A percentile compares a stretch with the other conserved stretches of the same genome.
Conservation (phyloP, 2,113 vertebrate genomes). For the Python bivittatus region DNA sequence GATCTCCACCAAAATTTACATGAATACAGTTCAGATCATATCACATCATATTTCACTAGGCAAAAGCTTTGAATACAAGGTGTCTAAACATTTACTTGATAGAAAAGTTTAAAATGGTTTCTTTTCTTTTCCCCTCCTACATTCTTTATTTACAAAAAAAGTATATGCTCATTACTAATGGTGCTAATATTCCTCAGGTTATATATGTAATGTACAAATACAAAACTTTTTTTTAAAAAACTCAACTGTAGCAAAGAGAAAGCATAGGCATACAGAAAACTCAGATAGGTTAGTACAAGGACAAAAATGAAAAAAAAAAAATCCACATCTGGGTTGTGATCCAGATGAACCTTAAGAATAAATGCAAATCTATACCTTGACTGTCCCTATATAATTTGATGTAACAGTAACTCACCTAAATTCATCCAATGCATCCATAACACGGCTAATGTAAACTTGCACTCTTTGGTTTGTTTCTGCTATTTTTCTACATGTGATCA, state of each 20-base stretch:
- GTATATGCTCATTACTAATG: too few relatives aligned
- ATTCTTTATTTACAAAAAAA: too few relatives aligned
- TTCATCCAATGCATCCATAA: constrained; percentile 87
- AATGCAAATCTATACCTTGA: background rate
- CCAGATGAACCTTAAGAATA: background rate
- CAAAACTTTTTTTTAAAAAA: background rate
- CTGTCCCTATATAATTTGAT: constrained; percentile 45
- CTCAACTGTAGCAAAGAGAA: background rate
- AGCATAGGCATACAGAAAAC: background rate
- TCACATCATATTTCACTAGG: too few relatives aligned
- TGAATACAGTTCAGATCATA: too few relatives aligned
- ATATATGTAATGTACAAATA: too few relatives aligned
- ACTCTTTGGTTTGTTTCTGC: constrained; percentile 85
- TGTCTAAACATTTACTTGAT: too few relatives aligned
- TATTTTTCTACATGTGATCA: constrained; percentile 87
- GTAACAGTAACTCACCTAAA: constrained; percentile 79
- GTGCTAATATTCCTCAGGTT: too few relatives aligned
- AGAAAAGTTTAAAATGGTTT: too few relatives aligned
- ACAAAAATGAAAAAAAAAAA: background rate
- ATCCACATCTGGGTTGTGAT: background rate
- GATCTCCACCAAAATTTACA: background rate
- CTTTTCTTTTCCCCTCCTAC: too few relatives aligned
- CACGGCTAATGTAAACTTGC: constrained; percentile 84
- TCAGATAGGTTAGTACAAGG: background rate
- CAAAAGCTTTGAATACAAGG: too few relatives aligned